Conservation (phyloP, 2,888 invertebrate species). For the Blastobasis lacticolella region DNA sequence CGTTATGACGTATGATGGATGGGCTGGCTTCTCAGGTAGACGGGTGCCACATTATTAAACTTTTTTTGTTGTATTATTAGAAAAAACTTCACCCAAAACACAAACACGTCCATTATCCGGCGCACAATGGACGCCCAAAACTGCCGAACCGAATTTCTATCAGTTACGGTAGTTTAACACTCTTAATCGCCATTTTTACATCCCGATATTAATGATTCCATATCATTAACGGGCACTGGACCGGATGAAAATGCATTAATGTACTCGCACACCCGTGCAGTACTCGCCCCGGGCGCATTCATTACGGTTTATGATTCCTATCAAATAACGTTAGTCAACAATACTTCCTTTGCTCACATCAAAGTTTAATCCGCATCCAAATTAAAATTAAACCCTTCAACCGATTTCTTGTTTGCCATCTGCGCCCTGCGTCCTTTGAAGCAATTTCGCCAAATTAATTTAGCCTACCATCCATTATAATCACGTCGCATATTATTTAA, state of each 20-base stretch:
- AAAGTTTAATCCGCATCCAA: neutral
- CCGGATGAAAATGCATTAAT: slow-evolving; percentile 54
- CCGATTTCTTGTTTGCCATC: neutral
- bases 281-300: slow-evolving; percentile 42
- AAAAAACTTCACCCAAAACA: slow-evolving; percentile 57
- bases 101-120: slow-evolving; percentile 62
- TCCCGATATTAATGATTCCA: slow-evolving; percentile 58
- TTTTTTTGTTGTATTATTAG: slow-evolving; percentile 16
- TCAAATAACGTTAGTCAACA: slow-evolving; percentile 30
- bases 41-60: slow-evolving; percentile 42
- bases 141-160: slow-evolving; percentile 61
- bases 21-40: slow-evolving; percentile 53
- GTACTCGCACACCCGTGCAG: slow-evolving; percentile 35
- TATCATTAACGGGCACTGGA: slow-evolving; percentile 35
- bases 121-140: slow-evolving; percentile 53
- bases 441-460: slow-evolving; percentile 10
- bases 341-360: neutral
- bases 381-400: slow-evolving; percentile 3
- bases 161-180: slow-evolving; percentile 69
- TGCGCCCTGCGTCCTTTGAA: neutral
- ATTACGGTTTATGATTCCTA: slow-evolving; percentile 52
- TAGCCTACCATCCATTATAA: slow-evolving; percentile 4
- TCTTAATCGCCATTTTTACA: slow-evolving; percentile 66
- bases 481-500: slow-evolving; percentile 10
- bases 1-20: slow-evolving; percentile 66